A percentile compares a stretch with the other conserved stretches of the same genome.
Evolutionary conservation across 2,888 invertebrate genomes (phyloP).

Genomic region (Drosophila testacea): DNA sequence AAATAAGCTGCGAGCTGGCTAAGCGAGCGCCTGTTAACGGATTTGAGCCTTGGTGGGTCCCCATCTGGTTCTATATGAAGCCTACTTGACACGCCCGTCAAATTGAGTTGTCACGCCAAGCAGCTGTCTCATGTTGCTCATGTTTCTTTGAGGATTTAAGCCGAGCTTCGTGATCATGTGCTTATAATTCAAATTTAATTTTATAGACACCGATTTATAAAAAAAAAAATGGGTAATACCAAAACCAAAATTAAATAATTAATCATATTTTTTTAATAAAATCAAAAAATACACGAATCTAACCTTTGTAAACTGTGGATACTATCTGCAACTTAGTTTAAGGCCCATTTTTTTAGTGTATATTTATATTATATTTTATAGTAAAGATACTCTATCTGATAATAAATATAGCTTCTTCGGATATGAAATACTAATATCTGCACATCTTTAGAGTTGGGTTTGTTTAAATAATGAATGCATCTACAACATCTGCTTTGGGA

Average conservation of each 20-base stretch:
- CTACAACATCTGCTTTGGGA: too few relatives aligned
- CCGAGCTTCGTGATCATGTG: slow-evolving; percentile 31
- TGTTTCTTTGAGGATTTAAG: slow-evolving; percentile 40
- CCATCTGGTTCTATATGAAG: slow-evolving; percentile 40
- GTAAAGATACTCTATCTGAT: too few relatives aligned
- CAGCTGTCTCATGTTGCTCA: slow-evolving; percentile 27
- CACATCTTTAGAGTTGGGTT: too few relatives aligned
- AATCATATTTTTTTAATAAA: slow-evolving; percentile 10
- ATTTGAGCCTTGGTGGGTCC: slow-evolving; percentile 52
- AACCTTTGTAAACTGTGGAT: background rate
- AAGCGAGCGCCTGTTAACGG: slow-evolving; percentile 61
- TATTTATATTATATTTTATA: too few relatives aligned
- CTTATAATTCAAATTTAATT: slow-evolving; percentile 12
- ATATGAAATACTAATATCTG: too few relatives aligned
- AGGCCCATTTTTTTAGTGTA: too few relatives aligned
- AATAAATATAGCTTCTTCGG: too few relatives aligned
- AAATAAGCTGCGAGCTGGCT: slow-evolving; percentile 1
- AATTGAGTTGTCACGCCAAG: slow-evolving; percentile 57
- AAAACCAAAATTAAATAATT: slow-evolving; percentile 1
- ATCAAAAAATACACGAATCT: too few relatives aligned
- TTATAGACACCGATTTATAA: background rate
- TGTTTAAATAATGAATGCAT: too few relatives aligned
- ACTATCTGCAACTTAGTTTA: background rate
- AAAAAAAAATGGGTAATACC: background rate
- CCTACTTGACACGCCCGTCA: slow-evolving; percentile 56